Evolutionary conservation across 37 sponge, comb jelly and placozoan species (phyloP), one percentile per base, ranked within the genome.

Genomic region (Chondrilla cf. caribensis): DNA sequence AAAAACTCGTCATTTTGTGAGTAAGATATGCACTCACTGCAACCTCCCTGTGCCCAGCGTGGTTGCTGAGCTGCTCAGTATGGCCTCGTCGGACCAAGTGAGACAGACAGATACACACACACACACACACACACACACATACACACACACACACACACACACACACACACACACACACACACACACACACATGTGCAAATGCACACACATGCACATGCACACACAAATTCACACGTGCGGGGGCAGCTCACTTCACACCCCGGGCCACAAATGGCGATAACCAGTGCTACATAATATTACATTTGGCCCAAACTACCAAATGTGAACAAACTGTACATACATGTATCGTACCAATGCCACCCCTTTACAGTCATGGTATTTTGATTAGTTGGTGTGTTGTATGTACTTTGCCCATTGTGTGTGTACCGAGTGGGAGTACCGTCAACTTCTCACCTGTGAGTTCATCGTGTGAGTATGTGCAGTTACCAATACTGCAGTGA

Each of bases 31-130:
- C 65, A 59, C 44, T 8, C 29, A 36, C 15, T 62, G 60, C 60
- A 60, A 60, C 39, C n/a, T 84, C 4, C 79, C 90, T 38, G 65
- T 84, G 2, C 93, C 93, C 11, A 44, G 83, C 11, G 85, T 86
- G 22, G 78, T 93, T 15, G 93, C 83, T 2, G 89, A 93, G 42
- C 85, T 93, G 43, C 64, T 93, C 72, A 93, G 93, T 68, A 55
- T 84, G 39, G 93, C 90, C 22, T 86, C 93, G 17, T 89, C 93
- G 19, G 83, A 40, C 22, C 81, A 80, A 33, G 86, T 67, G 38
- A 58, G 44, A 54, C 24, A 15, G 8, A 14, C 51, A 6, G 11
- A 11, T 47, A 47, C 11, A n/a, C n/a, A n/a, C n/a, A n/a, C n/a
- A n/a, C n/a, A 47, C 11, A 47, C 11, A 11, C 11, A 11, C 11